Conservation (phyloP, 2,888 invertebrate genomes). For the Epirrhoe alternata region DNA sequence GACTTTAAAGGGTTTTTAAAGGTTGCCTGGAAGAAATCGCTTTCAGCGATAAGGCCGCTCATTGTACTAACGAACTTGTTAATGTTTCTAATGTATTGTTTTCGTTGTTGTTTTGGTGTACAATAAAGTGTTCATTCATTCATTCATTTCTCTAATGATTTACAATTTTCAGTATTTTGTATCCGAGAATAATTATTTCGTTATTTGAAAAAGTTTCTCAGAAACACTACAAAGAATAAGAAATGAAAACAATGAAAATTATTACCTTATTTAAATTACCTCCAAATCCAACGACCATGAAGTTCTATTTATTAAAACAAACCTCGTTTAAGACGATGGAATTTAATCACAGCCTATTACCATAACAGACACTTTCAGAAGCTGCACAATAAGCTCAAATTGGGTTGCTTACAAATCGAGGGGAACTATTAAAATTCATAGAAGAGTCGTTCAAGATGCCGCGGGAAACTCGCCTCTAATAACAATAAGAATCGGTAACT, state of each 20-base stretch:
- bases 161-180: not conserved
- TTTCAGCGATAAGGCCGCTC: too few relatives aligned
- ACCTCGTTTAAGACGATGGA: conserved; percentile 18
- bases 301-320: conserved; percentile 22
- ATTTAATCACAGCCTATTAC: conserved; percentile 29
- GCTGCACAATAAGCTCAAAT: conserved; percentile 33
- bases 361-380: conserved; percentile 25
- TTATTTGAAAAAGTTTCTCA: not conserved
- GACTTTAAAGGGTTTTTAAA: too few relatives aligned
- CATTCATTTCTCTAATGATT: too few relatives aligned
- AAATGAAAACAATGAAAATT: not conserved
- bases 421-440: conserved; percentile 32
- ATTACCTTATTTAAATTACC: not conserved
- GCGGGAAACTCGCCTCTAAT: conserved; percentile 28
- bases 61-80: too few relatives aligned
- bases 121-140: too few relatives aligned
- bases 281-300: conserved; percentile 6
- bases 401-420: conserved; percentile 31
- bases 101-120: too few relatives aligned
- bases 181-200: not conserved
- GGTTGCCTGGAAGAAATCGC: too few relatives aligned
- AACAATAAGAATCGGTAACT: conserved; percentile 26
- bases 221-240: not conserved
- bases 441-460: conserved; percentile 19
- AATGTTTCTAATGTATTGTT: too few relatives aligned